Evolutionary conservation across 2,888 invertebrate genomes (phyloP), one percentile per base, ranked within the genome.

Genomic region (Melanostoma mellinum): DNA sequence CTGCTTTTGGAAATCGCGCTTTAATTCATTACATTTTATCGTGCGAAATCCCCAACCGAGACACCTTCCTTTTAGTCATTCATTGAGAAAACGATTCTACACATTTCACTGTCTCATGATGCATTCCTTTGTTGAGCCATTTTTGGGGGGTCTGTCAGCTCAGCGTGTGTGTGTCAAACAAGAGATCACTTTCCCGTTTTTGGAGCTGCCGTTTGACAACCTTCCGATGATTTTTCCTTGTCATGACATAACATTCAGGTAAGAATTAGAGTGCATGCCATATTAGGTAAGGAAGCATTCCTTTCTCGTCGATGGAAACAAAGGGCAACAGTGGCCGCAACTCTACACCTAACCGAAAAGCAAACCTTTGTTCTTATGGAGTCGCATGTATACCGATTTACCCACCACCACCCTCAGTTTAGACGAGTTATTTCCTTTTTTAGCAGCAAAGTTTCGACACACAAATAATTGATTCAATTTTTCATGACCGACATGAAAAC

Each of bases 401-500:
- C 52, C 48, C 40, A 44, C 32, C 32, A 20, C 55, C 33, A 38
- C n/a, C 44, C 35, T 46, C 20, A 9, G 5, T 56, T 56, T 58
- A 42, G 40, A 9, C 52, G 50, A 53, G 42, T 53, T 44, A 82
- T 78, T 84, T 84, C 79, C 84, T 79, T 84, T 84, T 79, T 74
- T 46, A 69, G 65, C n/a, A 6, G 40, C 30, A 30, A 69, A 77
- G 44, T 79, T 79, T 84, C 74, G 82, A 84, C 84, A 82, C 72
- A 84, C 79, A 79, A 84, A 75, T 79, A 79, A 84, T 84, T 84
- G 84, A 84, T 71, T 84, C 78, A 42, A 84, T 82, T 78, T 82
- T 78, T 82, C 82, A 82, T 79, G 84, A 84, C 84, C 79, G 79
- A 71, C 84, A 84, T 79, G 74, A 50, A 78, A 69, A 38, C 56